Evolutionary conservation across 2,113 vertebrate species (phyloP).

Genomic region (Dunckerocampus dactyliophorus): DNA sequence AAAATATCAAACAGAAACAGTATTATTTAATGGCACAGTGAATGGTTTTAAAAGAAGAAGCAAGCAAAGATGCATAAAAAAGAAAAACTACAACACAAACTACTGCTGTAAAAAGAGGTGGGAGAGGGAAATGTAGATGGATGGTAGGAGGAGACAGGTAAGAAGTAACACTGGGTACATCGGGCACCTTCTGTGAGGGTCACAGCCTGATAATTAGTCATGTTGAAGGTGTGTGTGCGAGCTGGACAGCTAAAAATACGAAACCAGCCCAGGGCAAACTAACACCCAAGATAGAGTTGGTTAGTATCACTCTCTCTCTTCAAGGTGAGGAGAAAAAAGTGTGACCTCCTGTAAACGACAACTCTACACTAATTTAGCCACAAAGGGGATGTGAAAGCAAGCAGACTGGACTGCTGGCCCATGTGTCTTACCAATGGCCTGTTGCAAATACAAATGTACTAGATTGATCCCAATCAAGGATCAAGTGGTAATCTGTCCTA

Average conservation of each 20-base stretch:
- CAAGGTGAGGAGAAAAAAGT: constrained; percentile 28
- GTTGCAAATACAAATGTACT: constrained; percentile 19
- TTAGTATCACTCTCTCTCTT: constrained; percentile 7
- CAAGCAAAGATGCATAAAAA: neutral
- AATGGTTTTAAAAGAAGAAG: neutral
- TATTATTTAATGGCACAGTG: neutral
- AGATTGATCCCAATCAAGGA: constrained; percentile 61
- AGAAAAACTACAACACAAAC: neutral
- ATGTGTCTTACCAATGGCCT: neutral
- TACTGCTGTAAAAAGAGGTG: neutral
- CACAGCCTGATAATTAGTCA: constrained; percentile 65
- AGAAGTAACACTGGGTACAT: constrained; percentile 19
- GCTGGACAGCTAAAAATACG: constrained; percentile 60
- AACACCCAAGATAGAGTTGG: constrained; percentile 19
- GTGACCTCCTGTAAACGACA: neutral
- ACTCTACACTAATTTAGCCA: neutral
- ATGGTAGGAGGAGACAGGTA: constrained; percentile 4
- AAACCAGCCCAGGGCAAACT: constrained; percentile 37
- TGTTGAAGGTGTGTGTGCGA: constrained; percentile 51
- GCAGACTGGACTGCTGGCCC: neutral
- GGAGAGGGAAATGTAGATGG: constrained; percentile 7
- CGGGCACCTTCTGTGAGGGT: constrained; percentile 51
- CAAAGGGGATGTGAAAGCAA: neutral
- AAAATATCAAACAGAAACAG: neutral
- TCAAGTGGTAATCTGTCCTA: constrained; percentile 62